Conservation (phyloP, 2,888 invertebrate genomes). For the Scaptomyza reducta region DNA sequence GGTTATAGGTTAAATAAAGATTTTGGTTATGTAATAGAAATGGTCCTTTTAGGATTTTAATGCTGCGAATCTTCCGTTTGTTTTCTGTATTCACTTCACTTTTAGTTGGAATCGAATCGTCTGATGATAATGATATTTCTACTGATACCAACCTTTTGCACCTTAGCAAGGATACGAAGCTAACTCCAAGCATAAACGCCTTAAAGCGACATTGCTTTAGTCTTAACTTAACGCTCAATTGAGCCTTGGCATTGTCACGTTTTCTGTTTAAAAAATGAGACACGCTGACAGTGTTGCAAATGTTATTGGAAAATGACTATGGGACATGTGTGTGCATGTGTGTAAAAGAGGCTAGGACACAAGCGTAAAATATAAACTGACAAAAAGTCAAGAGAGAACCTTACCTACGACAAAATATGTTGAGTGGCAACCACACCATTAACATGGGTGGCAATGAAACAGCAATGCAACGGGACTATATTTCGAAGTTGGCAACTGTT, state of each 20-base stretch:
- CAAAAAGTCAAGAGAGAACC: slow-evolving; percentile 26
- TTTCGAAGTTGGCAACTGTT: slow-evolving; percentile 5
- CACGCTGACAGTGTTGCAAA: slow-evolving; percentile 46
- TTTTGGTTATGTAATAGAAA: too few species aligned
- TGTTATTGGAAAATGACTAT: slow-evolving; percentile 56
- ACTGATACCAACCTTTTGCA: background rate
- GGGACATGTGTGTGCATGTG: slow-evolving; percentile 15
- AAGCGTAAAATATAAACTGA: slow-evolving; percentile 8
- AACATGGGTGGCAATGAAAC: background rate
- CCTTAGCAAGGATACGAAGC: background rate
- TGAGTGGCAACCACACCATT: slow-evolving; percentile 15
- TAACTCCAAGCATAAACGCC: background rate
- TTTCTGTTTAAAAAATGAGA: slow-evolving; percentile 62
- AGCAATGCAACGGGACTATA: background rate
- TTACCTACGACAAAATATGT: slow-evolving; percentile 55
- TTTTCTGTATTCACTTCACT: too few species aligned
- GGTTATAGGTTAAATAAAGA: background rate
- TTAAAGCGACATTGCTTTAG: background rate
- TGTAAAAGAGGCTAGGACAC: slow-evolving; percentile 10
- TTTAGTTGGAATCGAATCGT: too few species aligned
- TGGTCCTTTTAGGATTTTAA: too few species aligned
- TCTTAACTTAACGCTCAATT: slow-evolving; percentile 29
- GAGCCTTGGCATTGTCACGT: slow-evolving; percentile 62
- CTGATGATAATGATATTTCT: too few species aligned
- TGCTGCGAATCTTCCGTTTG: too few species aligned